These are phyloP conservation scores for Redunca redunca DNA, from an alignment of 2,113 vertebrate species.

Conservation along the genomic window DNA sequence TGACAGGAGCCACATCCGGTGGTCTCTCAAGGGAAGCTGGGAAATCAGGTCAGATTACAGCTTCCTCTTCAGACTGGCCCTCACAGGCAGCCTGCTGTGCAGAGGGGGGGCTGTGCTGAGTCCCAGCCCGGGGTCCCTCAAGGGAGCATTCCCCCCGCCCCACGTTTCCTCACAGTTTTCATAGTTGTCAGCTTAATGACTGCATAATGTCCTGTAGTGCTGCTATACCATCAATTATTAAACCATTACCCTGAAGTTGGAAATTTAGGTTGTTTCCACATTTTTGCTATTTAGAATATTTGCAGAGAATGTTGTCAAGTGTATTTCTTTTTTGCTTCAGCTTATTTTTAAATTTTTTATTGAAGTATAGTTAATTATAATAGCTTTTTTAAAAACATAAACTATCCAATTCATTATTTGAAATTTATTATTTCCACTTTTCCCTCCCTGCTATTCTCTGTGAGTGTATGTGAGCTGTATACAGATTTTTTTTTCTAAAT, in stretches of 20 bases:
- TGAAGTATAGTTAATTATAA: background rate
- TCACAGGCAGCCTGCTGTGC: background rate
- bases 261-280: background rate
- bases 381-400: background rate
- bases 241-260: background rate
- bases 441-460: background rate
- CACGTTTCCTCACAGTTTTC: constrained; percentile 20
- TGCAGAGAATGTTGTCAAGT: background rate
- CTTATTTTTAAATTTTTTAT: background rate
- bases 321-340: background rate
- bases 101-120: background rate
- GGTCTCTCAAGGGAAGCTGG: background rate
- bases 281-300: constrained; percentile 10
- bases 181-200: constrained; percentile 18
- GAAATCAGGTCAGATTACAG: constrained; percentile 32
- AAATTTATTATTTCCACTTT: background rate
- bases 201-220: constrained; percentile 5
- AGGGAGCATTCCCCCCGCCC: background rate
- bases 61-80: background rate
- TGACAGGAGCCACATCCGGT: background rate
- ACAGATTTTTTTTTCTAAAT: background rate
- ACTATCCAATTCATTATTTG: background rate
- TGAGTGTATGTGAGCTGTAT: background rate
- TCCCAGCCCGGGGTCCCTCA: background rate
- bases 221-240: constrained; percentile 54